These are phyloP conservation scores for Mirza zaza DNA, from an alignment of 2,113 vertebrate genomes.

Conservation along the genomic window DNA sequence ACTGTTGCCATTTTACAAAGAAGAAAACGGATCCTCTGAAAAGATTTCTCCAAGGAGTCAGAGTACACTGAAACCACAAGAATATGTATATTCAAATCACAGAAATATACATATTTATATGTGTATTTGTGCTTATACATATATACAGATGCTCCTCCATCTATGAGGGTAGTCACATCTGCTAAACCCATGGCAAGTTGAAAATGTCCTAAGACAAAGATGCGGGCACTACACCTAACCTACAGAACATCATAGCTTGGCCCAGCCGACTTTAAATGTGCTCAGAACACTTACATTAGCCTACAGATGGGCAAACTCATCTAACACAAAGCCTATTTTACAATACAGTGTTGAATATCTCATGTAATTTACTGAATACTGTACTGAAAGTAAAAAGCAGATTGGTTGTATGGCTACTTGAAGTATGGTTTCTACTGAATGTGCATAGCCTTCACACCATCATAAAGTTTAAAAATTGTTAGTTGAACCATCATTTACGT, in stretches of 20 bases:
- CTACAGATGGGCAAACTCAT: background rate
- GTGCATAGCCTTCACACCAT: background rate
- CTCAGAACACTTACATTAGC: background rate
- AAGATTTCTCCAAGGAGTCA: background rate
- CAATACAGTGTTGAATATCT: background rate
- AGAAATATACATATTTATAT: background rate
- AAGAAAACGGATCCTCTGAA: too few relatives aligned
- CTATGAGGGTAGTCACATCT: background rate
- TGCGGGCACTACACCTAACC: background rate
- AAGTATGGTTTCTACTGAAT: background rate
- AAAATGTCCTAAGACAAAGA: background rate
- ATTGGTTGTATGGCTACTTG: background rate
- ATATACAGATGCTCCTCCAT: background rate
- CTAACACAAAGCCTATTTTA: background rate
- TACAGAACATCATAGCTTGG: background rate
- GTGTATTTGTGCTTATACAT: background rate
- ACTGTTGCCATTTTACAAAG: background rate
- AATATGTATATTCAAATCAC: background rate
- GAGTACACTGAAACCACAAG: background rate
- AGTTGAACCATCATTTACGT: background rate
- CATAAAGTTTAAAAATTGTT: background rate
- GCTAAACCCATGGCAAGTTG: background rate
- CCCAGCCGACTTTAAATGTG: background rate
- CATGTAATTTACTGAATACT: background rate
- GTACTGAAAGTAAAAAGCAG: background rate